Evolutionary conservation across 2,797 vertebrate species (phyloP).

Genomic region (Chrosomus eos): DNA sequence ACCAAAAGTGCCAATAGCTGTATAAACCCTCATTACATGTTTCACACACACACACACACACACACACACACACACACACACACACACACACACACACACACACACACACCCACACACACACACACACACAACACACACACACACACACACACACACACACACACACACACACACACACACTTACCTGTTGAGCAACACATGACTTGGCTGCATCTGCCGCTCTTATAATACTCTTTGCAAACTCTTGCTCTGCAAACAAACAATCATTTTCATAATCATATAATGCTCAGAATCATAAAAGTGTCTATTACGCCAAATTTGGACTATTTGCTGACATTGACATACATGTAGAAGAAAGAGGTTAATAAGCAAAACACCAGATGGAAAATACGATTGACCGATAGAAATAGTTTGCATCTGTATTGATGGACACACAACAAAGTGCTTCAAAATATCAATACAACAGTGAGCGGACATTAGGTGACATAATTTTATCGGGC

Average conservation of each 20-base stretch:
- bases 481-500: not conserved
- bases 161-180: not conserved
- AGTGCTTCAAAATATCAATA: slow-evolving; percentile 46
- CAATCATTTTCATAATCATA: not conserved
- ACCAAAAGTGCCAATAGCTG: not conserved
- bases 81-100: slow-evolving; percentile 20
- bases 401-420: slow-evolving; percentile 8
- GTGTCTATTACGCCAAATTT: not conserved
- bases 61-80: not conserved
- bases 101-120: slow-evolving; percentile 17
- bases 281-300: not conserved
- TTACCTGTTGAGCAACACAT: slow-evolving; percentile 85
- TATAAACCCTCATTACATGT: not conserved
- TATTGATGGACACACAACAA: slow-evolving; percentile 29
- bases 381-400: slow-evolving; percentile 30
- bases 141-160: slow-evolving; percentile 22
- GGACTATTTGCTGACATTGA: not conserved
- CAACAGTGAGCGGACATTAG: not conserved
- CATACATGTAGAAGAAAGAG: not conserved
- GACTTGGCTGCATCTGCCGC: slow-evolving; percentile 82
- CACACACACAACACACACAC: not conserved
- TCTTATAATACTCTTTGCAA: slow-evolving; percentile 87
- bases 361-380: not conserved
- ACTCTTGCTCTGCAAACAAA: slow-evolving; percentile 84
- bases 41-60: not conserved